Percentiles rank a stretch among this genome's conserved stretches.
These are phyloP conservation scores for Amphiprion clarkii DNA, from an alignment of 2,797 vertebrate species.

Conservation along the genomic window DNA sequence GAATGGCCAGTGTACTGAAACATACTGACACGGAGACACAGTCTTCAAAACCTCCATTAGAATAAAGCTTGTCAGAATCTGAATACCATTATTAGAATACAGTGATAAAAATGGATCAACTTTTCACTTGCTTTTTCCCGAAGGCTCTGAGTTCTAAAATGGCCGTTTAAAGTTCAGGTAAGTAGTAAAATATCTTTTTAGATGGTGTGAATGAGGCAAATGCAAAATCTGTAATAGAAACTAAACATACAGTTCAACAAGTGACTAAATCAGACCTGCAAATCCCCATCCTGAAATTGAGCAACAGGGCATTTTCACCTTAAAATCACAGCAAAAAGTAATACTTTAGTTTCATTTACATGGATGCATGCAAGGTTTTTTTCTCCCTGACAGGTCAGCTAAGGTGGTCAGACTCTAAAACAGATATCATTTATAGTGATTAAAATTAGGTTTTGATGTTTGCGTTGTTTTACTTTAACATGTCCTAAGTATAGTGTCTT, in stretches of 20 bases:
- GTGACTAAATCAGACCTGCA: background rate
- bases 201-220: too few species aligned
- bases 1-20: background rate
- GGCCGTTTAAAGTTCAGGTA: background rate
- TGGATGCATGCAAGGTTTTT: too few species aligned
- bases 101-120: background rate
- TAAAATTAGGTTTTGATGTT: too few species aligned
- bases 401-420: too few species aligned
- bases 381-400: too few species aligned
- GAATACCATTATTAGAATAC: background rate
- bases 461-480: too few species aligned
- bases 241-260: background rate
- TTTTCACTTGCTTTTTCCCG: background rate
- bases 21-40: background rate
- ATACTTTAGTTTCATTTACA: too few species aligned
- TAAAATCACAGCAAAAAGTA: too few species aligned
- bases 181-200: background rate
- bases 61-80: background rate
- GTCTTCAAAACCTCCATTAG: background rate
- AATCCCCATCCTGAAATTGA: too few species aligned
- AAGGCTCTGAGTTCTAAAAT: background rate
- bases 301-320: too few species aligned
- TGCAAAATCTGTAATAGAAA: background rate
- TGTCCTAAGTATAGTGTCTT: too few species aligned
- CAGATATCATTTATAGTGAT: too few species aligned